These are phyloP conservation scores for Gasteruption jaculator DNA, from an alignment of 2,888 invertebrate genomes.

Conservation along the genomic window DNA sequence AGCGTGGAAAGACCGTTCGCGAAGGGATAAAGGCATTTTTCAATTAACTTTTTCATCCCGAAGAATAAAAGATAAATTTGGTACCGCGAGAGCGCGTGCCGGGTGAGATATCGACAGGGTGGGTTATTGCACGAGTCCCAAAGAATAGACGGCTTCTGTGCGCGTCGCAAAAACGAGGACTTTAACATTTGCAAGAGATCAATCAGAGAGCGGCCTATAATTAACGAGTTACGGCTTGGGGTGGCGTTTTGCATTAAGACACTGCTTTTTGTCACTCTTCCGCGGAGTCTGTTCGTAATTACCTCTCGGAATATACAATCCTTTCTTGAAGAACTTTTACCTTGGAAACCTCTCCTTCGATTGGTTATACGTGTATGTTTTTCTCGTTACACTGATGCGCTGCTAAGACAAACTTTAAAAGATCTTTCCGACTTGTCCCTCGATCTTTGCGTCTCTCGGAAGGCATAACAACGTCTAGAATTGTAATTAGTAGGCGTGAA, in stretches of 20 bases:
- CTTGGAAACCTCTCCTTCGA: constrained; percentile 42
- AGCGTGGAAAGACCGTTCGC: too few relatives aligned
- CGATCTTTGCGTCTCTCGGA: too few relatives aligned
- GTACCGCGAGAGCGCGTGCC: constrained; percentile 27
- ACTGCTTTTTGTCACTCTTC: constrained; percentile 49
- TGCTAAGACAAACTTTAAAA: constrained; percentile 9
- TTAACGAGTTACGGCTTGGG: constrained; percentile 47
- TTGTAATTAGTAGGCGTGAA: constrained; percentile 51
- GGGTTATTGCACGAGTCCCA: background rate
- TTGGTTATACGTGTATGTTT: constrained; percentile 45
- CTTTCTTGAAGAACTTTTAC: too few relatives aligned
- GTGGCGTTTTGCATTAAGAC: constrained; percentile 48
- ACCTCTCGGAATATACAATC: too few relatives aligned
- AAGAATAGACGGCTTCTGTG: constrained; percentile 6
- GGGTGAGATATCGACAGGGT: constrained; percentile 6
- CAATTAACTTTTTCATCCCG: constrained; percentile 44
- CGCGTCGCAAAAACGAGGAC: constrained; percentile 23
- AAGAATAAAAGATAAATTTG: constrained; percentile 42
- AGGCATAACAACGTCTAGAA: constrained; percentile 43
- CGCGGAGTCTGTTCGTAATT: constrained; percentile 35
- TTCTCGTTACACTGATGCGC: constrained; percentile 35
- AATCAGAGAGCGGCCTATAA: constrained; percentile 51
- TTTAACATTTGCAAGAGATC: constrained; percentile 45
- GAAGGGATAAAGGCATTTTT: too few relatives aligned
- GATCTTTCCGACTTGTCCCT: too few relatives aligned